Percentiles rank a stretch among this genome's conserved stretches.
phyloP scores from a whole-genome alignment of 92 coral and sea anemone genomes.

The Anthopleura xanthogrammica region DNA sequence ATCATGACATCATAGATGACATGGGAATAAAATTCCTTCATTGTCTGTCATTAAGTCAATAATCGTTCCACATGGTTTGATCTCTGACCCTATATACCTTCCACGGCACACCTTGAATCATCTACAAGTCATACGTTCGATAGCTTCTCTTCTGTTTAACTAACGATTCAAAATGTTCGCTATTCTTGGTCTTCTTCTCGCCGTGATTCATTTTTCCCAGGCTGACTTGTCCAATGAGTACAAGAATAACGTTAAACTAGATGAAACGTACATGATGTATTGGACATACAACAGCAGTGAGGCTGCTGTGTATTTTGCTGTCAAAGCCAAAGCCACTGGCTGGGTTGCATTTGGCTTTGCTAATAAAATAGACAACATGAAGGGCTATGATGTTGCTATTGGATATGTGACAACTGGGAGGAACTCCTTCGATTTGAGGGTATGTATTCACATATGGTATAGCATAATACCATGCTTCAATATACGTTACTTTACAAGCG shows the following conservation, averaged over 20 bases:
- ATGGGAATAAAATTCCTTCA: neutral
- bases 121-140: neutral
- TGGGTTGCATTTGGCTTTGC: constrained; percentile 45
- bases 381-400: constrained; percentile 32
- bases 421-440: neutral
- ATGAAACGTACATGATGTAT: constrained; percentile 23
- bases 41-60: neutral
- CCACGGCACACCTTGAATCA: neutral
- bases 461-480: too few relatives aligned
- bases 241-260: constrained; percentile 24
- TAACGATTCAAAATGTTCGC: neutral
- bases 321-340: constrained; percentile 18
- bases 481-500: too few relatives aligned
- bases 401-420: constrained; percentile 12
- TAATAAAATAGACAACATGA: constrained; percentile 29
- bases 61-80: neutral
- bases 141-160: neutral
- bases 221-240: constrained; percentile 19
- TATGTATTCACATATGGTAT: neutral
- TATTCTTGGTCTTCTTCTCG: neutral
- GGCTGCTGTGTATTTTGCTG: constrained; percentile 21
- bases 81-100: neutral
- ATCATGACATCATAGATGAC: neutral
- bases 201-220: neutral
- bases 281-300: constrained; percentile 20